Evolutionary conservation across 30 jellyfish, hydroid and myxozoan genomes (phyloP), one percentile per base, ranked within the genome.

Genomic region (Aurelia sp.): DNA sequence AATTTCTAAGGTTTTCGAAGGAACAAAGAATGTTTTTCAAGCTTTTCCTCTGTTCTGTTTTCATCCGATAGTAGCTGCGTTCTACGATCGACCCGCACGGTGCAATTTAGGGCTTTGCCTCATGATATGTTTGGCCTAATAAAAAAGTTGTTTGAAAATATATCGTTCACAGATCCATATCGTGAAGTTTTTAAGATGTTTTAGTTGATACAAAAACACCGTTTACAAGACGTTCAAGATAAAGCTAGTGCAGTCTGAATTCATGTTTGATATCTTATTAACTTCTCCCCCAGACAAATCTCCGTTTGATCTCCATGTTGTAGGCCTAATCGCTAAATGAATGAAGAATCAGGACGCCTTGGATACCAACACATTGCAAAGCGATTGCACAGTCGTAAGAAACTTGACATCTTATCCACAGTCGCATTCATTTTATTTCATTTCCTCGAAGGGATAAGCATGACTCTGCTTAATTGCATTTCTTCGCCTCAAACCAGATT

Each of bases 401-500:
- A 59, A 59, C 41, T 20, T 62, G 55, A 78, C 51, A 64, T 63
- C 55, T 51, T 78, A 73, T 61, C 89, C 73, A 60, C 73, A 78
- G 89, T 78, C 90, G 40, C 71, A 44, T 66, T 80, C 73, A 31
- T 71, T 53, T 72, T 63, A 60, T 71, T 62, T 73, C 82, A 71
- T 71, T 84, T 84, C 81, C 81, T 73, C 82, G 74, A 84, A 55
- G 74, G 93, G 93, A 84, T 84, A 84, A 84, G 87, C 84, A 27
- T 51, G 87, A 55, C 93, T 84, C 84, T 61, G 47, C 63, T 4
- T 84, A 71, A 84, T 84, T 84, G 87, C 93, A 84, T 84, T 84
- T 71, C 82, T 59, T 62, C 75, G 66, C 93, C 93, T 84, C 93
- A 84, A 84, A 84, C 84, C 78, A 73, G 93, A 84, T 84, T 84